These are phyloP conservation scores for Pseudoatta argentina DNA, from an alignment of 1,140 invertebrate species.

Conservation along the genomic window DNA sequence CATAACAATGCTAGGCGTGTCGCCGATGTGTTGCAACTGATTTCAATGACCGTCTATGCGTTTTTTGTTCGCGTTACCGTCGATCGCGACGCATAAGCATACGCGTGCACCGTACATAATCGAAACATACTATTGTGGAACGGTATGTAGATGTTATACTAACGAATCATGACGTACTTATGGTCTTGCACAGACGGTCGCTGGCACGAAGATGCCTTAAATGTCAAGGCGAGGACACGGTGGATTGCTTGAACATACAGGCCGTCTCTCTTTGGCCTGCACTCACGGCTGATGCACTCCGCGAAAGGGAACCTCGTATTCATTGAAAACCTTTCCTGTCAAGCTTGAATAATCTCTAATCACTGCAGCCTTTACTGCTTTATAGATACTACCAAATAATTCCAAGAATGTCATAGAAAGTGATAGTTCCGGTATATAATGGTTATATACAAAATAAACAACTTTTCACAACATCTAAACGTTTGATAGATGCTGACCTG, in stretches of 20 bases:
- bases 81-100: constrained; percentile 50
- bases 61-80: constrained; percentile 68
- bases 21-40: constrained; percentile 81
- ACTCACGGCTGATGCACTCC: constrained; percentile 61
- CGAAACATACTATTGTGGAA: constrained; percentile 26
- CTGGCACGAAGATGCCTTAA: constrained; percentile 77
- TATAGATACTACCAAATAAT: constrained; percentile 7
- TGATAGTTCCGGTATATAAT: background rate
- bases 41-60: constrained; percentile 70
- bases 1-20: constrained; percentile 85
- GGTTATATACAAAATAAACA: too few relatives aligned
- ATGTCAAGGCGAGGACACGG: constrained; percentile 79
- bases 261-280: constrained; percentile 50
- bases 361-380: background rate
- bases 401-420: constrained; percentile 8
- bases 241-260: constrained; percentile 35
- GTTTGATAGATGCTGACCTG: too few relatives aligned
- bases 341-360: constrained; percentile 24
- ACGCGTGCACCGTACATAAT: constrained; percentile 56
- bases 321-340: constrained; percentile 46
- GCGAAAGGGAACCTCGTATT: constrained; percentile 60
- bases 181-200: constrained; percentile 69
- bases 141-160: background rate
- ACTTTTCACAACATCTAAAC: too few relatives aligned
- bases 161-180: constrained; percentile 29